Evolutionary conservation across 1,140 invertebrate genomes (phyloP).

Genomic region (Drosophila bocqueti): DNA sequence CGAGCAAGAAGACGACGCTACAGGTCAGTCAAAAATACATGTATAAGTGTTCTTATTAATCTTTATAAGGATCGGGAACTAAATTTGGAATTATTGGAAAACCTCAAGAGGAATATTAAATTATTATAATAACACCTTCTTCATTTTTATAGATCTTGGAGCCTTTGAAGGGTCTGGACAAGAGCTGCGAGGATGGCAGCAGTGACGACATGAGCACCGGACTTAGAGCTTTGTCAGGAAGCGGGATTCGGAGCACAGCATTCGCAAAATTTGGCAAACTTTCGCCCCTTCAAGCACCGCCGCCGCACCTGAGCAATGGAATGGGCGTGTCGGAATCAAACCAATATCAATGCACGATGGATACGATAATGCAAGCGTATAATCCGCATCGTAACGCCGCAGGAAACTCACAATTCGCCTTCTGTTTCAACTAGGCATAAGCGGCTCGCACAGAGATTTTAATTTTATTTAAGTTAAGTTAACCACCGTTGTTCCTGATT

Average conservation of each 20-base stretch:
- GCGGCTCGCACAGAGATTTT: constrained; percentile 25
- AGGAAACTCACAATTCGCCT: constrained; percentile 73
- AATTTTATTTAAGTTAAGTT: constrained; percentile 32
- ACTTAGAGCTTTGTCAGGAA: constrained; percentile 47
- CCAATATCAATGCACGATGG: constrained; percentile 81
- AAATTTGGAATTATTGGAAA: background rate
- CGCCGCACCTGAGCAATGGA: constrained; percentile 33
- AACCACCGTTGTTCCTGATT: constrained; percentile 69
- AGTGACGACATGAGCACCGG: constrained; percentile 55
- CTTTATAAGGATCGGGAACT: background rate
- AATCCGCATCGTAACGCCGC: constrained; percentile 77
- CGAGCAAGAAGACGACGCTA: constrained; percentile 75
- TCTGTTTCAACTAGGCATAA: constrained; percentile 67
- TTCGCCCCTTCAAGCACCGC: background rate
- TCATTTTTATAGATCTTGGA: constrained; percentile 58
- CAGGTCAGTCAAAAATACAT: constrained; percentile 56
- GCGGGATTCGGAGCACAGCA: constrained; percentile 34
- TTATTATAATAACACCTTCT: background rate
- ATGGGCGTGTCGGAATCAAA: constrained; percentile 48
- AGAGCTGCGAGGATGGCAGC: constrained; percentile 66
- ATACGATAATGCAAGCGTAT: constrained; percentile 85
- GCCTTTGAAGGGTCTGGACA: constrained; percentile 68
- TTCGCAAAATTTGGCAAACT: constrained; percentile 69
- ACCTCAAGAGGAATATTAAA: background rate
- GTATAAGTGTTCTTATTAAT: background rate